Percentiles rank a stretch among this genome's conserved stretches.
Evolutionary conservation across 1,140 invertebrate genomes (phyloP).

Genomic region (Diorhabda carinulata): DNA sequence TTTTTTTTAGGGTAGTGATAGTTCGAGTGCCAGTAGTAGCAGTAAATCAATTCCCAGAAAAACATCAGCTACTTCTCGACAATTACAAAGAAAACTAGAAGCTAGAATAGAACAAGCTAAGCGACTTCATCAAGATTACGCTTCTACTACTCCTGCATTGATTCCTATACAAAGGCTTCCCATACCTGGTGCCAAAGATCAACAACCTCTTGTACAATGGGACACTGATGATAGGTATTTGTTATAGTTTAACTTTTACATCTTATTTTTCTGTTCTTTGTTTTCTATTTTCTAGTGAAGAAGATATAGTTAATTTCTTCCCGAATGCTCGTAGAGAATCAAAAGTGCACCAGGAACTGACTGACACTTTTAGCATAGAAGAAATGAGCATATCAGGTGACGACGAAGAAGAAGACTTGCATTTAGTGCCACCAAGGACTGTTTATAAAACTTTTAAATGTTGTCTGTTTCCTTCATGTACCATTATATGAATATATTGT

Average conservation of each 20-base stretch:
- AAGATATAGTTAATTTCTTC: slow-evolving; percentile 56
- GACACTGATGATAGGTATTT: slow-evolving; percentile 52
- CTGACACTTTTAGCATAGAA: slow-evolving; percentile 60
- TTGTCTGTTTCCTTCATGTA: slow-evolving; percentile 40
- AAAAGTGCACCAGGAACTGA: slow-evolving; percentile 54
- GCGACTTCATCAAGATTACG: slow-evolving; percentile 55
- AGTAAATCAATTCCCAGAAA: slow-evolving; percentile 37
- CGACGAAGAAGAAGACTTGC: slow-evolving; percentile 53
- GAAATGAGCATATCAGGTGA: slow-evolving; percentile 60
- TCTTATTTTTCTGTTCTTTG: not conserved
- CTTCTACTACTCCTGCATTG: slow-evolving; percentile 49
- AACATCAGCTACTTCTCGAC: slow-evolving; percentile 30
- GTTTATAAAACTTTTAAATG: slow-evolving; percentile 43
- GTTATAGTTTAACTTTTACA: not conserved
- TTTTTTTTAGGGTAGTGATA: slow-evolving; percentile 37
- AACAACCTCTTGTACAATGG: slow-evolving; percentile 59
- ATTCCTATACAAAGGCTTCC: slow-evolving; percentile 59
- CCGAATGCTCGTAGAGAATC: slow-evolving; percentile 52
- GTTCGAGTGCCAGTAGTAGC: slow-evolving; percentile 40
- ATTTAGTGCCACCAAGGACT: slow-evolving; percentile 43
- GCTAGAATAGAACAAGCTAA: slow-evolving; percentile 57
- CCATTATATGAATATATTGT: slow-evolving; percentile 33
- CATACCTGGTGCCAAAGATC: slow-evolving; percentile 55
- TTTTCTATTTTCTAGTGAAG: slow-evolving; percentile 49
- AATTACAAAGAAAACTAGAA: slow-evolving; percentile 47